Evolutionary conservation across 2,113 vertebrate species (phyloP).

Genomic region (Chloropsis cyanopogon): DNA sequence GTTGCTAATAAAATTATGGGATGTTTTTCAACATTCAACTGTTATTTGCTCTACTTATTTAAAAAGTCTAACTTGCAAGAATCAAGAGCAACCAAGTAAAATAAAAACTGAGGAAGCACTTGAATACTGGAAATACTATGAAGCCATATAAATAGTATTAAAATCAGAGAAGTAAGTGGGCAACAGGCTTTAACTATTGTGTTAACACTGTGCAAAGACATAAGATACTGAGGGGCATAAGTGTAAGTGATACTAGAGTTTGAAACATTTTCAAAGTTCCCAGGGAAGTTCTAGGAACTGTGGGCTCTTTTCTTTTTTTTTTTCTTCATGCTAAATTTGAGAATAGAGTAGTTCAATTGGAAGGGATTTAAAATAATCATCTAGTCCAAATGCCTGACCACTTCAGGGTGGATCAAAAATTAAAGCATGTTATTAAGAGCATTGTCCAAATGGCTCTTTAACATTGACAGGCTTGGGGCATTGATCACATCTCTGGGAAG

Average conservation of each 20-base stretch:
- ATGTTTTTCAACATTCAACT: background rate
- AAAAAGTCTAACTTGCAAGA: conserved; percentile 2
- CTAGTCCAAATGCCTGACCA: background rate
- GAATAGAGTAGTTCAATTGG: background rate
- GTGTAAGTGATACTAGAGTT: background rate
- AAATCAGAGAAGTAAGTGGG: background rate
- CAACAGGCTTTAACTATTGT: background rate
- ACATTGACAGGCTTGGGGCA: background rate
- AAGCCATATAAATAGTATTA: background rate
- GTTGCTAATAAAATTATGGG: conserved; percentile 55
- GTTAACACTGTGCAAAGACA: background rate
- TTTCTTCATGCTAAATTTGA: background rate
- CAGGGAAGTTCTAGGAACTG: background rate
- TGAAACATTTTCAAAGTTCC: background rate
- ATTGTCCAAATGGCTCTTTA: background rate
- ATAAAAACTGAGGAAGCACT: background rate
- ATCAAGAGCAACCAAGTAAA: background rate
- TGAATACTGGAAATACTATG: background rate
- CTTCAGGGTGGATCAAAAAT: background rate
- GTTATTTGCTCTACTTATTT: conserved; percentile 26
- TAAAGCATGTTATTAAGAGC: background rate
- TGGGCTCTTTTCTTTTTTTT: background rate
- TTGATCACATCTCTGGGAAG: background rate
- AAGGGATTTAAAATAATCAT: background rate
- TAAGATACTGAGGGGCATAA: background rate